Evolutionary conservation across 2,113 vertebrate species (phyloP), one percentile per base, ranked within the genome.

Genomic region (Montifringilla adamsi): DNA sequence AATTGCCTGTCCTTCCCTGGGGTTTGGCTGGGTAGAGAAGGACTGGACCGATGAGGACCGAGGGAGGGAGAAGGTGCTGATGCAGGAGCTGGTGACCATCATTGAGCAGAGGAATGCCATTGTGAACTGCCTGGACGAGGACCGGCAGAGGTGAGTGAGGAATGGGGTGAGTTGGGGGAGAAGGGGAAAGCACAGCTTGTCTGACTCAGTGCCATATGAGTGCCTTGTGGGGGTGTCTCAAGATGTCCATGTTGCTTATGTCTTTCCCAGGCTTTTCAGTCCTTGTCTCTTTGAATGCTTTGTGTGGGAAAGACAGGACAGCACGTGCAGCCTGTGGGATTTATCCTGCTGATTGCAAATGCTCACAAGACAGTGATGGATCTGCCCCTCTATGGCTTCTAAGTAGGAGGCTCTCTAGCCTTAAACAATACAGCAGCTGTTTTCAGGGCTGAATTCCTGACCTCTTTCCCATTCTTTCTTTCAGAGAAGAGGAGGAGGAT

Each of bases 31-130:
- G 21, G 63, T 97, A 99, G 99, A 99, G 78, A 98, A 97, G 55
- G 98, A 99, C 67, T 99, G 99, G 99, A 98, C 97, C 0, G 96
- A 97, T 0, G 98, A 99, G 44, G 99, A 99, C 93, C 96, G 97
- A 53, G 87, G 56, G 46, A 97, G 95, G 63, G 99, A 99, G 89
- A 98, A 98, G 95, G 98, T 98, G 94, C 96, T 99, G 94, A 99
- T 99, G 99, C 95, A 98, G 33, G 98, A 99, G 93, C 97, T 99
- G 47, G 97, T 99, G 74, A 97, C 97, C 70, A 98, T 99, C 94
- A 99, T 99, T 11, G 99, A 99, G 70, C 98, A 99, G 97, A 98
- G 99, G 92, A 99, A 99, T 0, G 98, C 99, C 87, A 99, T 99
- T 17, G 97, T 99, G 95, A 99, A 98, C 97, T 98, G 98, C 96